These are phyloP conservation scores for Spizaetus ornatus DNA, from an alignment of 2,113 vertebrate species.

Conservation along the genomic window DNA sequence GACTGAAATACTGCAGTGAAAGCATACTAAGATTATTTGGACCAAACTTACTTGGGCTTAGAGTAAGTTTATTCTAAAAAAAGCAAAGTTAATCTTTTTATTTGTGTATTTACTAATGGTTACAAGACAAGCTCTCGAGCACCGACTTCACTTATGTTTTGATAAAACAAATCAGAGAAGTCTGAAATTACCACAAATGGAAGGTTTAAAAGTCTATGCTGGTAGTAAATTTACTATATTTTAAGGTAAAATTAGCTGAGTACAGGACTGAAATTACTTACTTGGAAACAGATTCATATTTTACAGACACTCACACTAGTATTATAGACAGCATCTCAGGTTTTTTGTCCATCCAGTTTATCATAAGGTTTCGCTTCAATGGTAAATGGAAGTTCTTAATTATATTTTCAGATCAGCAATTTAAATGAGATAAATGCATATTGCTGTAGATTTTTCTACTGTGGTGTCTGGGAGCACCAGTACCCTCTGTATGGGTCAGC, in stretches of 20 bases:
- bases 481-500: not conserved
- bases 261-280: not conserved
- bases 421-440: not conserved
- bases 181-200: not conserved
- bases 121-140: not conserved
- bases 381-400: not conserved
- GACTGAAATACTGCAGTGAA: not conserved
- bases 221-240: not conserved
- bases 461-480: not conserved
- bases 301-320: rapidly evolving
- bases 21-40: not conserved
- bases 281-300: not conserved
- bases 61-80: not conserved
- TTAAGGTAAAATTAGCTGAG: not conserved
- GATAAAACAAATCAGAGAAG: not conserved
- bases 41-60: not conserved
- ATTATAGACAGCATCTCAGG: not conserved
- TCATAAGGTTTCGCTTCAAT: not conserved
- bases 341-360: not conserved
- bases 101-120: not conserved
- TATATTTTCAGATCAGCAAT: not conserved
- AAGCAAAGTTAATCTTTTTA: not conserved
- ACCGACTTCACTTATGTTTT: rapidly evolving
- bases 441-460: not conserved
- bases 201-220: not conserved